Evolutionary conservation across 2,888 invertebrate genomes (phyloP).

Genomic region (Erebia ligea): DNA sequence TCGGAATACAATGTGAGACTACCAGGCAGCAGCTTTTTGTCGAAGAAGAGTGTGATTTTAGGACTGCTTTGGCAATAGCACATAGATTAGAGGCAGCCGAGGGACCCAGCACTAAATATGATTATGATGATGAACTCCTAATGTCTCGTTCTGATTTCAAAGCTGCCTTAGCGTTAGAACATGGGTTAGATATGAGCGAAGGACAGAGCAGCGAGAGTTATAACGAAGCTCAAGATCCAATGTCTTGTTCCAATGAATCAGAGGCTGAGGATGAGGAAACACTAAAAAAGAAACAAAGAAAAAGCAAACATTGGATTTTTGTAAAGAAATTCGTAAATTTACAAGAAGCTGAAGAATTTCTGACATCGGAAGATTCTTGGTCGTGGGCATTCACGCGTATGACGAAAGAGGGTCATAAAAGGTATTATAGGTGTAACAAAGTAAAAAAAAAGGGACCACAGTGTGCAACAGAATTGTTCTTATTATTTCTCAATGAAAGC

Average conservation of each 20-base stretch:
- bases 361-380: background rate
- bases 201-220: background rate
- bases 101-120: background rate
- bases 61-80: background rate
- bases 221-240: background rate
- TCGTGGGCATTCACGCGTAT: background rate
- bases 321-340: background rate
- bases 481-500: too few species aligned
- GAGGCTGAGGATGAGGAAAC: background rate
- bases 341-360: slow-evolving; percentile 1
- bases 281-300: background rate
- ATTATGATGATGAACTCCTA: background rate
- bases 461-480: too few species aligned
- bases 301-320: background rate
- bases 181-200: background rate
- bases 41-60: background rate
- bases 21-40: background rate
- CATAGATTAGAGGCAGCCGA: background rate
- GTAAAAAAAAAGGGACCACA: too few species aligned
- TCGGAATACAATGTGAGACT: background rate
- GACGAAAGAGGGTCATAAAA: background rate
- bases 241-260: background rate
- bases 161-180: background rate
- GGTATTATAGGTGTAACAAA: too few species aligned
- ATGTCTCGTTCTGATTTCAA: background rate